Percentiles rank a stretch among this genome's conserved stretches.
phyloP scores from a whole-genome alignment of 1,140 invertebrate genomes.

The Euwallacea similis region DNA sequence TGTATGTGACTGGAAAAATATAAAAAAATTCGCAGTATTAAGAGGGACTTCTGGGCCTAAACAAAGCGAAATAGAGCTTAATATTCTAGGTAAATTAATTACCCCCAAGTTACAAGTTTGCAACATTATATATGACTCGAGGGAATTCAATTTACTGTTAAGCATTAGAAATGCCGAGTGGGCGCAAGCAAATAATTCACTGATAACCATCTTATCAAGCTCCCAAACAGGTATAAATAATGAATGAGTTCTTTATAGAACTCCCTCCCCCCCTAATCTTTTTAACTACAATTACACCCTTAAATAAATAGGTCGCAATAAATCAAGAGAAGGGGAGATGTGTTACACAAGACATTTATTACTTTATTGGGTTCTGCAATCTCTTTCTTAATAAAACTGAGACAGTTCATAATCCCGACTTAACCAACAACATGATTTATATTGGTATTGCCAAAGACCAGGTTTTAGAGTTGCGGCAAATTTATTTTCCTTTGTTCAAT shows the following conservation, averaged over 20 bases:
- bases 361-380: constrained; percentile 34
- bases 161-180: constrained; percentile 16
- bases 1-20: background rate
- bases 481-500: constrained; percentile 15
- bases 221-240: constrained; percentile 24
- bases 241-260: constrained; percentile 31
- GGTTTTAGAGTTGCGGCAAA: constrained; percentile 14
- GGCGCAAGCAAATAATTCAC: constrained; percentile 22
- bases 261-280: constrained; percentile 18
- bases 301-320: constrained; percentile 34
- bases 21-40: too few species aligned
- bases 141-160: constrained; percentile 9
- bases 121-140: background rate
- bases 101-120: background rate
- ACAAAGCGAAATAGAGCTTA: too few species aligned
- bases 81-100: too few species aligned
- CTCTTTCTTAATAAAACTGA: constrained; percentile 36
- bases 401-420: constrained; percentile 28
- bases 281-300: constrained; percentile 34
- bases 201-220: constrained; percentile 24
- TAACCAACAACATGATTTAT: constrained; percentile 36
- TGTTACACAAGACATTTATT: constrained; percentile 38
- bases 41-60: too few species aligned
- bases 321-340: constrained; percentile 31
- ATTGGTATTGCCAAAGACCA: constrained; percentile 20